Conservation (phyloP, 2,888 invertebrate species). For the Xestoiulus laeticollis region DNA sequence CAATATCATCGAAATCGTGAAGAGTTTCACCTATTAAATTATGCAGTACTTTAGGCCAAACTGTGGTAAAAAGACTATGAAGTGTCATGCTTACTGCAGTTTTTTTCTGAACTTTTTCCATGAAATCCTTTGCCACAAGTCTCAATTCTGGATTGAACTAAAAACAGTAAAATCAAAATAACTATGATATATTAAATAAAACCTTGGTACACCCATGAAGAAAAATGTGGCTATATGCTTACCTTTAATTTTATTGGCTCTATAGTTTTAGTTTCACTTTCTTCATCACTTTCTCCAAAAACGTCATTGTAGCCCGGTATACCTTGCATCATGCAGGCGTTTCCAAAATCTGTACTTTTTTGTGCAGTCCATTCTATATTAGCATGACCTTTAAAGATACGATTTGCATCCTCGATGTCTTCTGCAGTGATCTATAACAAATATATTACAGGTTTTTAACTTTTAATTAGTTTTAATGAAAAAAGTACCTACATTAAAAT, state of each 20-base stretch:
- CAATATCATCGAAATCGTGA: not conserved
- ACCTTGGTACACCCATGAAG: not conserved
- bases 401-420: conserved; percentile 9
- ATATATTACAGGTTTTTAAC: not conserved
- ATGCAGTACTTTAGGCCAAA: not conserved
- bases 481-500: not conserved
- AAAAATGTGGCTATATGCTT: not conserved
- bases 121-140: conserved; percentile 24
- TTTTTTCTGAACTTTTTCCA: conserved; percentile 25
- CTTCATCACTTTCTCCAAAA: conserved; percentile 21
- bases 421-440: not conserved
- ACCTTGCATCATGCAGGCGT: not conserved
- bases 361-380: conserved; percentile 31
- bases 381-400: not conserved
- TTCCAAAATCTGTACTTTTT: not conserved
- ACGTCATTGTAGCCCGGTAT: not conserved
- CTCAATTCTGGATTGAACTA: not conserved
- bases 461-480: not conserved
- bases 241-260: conserved; percentile 18
- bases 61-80: not conserved
- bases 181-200: not conserved
- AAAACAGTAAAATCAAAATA: not conserved
- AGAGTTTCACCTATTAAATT: conserved; percentile 35
- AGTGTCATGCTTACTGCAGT: conserved; percentile 14
- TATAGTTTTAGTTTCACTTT: not conserved